Conservation (phyloP, 2,888 invertebrate genomes). For the Theristus sp. region DNA sequence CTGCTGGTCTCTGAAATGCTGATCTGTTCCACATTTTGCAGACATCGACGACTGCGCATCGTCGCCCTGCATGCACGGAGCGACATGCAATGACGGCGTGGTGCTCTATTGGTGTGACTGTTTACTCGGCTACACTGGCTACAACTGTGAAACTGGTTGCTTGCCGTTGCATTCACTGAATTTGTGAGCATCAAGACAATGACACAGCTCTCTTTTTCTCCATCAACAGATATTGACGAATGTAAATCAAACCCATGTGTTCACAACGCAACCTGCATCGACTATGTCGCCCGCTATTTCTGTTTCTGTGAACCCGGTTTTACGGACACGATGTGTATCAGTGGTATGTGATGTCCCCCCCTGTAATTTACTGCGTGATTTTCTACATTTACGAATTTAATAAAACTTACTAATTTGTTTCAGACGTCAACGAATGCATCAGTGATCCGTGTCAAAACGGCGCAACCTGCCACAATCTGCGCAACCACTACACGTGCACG, state of each 20-base stretch:
- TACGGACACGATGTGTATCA: neutral
- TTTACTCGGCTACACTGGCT: neutral
- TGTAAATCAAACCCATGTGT: conserved; percentile 1
- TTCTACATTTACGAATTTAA: neutral
- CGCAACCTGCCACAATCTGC: neutral
- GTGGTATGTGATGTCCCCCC: neutral
- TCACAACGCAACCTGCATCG: conserved; percentile 1
- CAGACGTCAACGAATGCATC: conserved; percentile 3
- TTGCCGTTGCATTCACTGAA: no score
- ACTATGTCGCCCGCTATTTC: neutral
- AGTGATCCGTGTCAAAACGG: conserved; percentile 2
- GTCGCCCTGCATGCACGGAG: conserved; percentile 1
- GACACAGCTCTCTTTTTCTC: no score
- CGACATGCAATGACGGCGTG: conserved; percentile 1
- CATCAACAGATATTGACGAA: conserved; percentile 5
- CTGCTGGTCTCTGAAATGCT: no score
- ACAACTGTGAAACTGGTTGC: neutral
- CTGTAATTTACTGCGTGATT: neutral
- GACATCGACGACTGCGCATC: conserved; percentile 4
- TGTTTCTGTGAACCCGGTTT: neutral
- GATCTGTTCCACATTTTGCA: no score
- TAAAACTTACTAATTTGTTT: neutral
- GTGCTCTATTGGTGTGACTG: neutral
- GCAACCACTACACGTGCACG: conserved; percentile 40
- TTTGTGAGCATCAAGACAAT: no score